phyloP scores from a whole-genome alignment of 2,113 vertebrate genomes.

The Oophaga pumilio region DNA sequence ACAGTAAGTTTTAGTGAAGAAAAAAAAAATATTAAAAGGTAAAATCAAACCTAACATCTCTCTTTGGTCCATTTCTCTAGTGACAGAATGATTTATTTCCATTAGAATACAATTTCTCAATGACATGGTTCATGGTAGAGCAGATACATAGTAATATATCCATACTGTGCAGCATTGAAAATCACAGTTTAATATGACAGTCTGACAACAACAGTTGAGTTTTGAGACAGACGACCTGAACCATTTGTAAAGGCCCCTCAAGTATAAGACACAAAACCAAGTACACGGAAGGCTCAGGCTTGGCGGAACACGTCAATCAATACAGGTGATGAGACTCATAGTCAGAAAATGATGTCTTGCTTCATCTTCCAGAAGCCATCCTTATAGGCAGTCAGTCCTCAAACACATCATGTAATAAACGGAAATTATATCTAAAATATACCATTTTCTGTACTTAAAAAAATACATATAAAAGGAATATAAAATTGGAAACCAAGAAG shows the following conservation, averaged over 20 bases:
- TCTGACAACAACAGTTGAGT: neutral
- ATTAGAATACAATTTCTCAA: slow-evolving; percentile 42
- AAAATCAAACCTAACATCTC: slow-evolving; percentile 37
- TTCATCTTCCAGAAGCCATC: slow-evolving; percentile 29
- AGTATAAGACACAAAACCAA: slow-evolving; percentile 19
- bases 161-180: slow-evolving; percentile 23
- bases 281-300: slow-evolving; percentile 21
- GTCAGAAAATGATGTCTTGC: neutral
- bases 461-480: slow-evolving; percentile 55
- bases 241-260: slow-evolving; percentile 29
- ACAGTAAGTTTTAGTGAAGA: slow-evolving; percentile 29
- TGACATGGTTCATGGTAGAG: slow-evolving; percentile 36
- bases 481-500: slow-evolving; percentile 45
- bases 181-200: slow-evolving; percentile 14
- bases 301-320: slow-evolving; percentile 1
- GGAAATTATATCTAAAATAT: slow-evolving; percentile 56
- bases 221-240: slow-evolving; percentile 15
- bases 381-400: slow-evolving; percentile 14
- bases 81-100: slow-evolving; percentile 27
- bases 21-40: slow-evolving; percentile 27
- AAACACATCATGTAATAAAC: slow-evolving; percentile 13
- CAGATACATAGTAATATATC: slow-evolving; percentile 24
- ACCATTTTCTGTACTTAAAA: slow-evolving; percentile 55
- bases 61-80: slow-evolving; percentile 45
- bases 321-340: neutral